These are phyloP conservation scores for Theristicus caerulescens DNA, from an alignment of 2,113 vertebrate species.

Conservation along the genomic window DNA sequence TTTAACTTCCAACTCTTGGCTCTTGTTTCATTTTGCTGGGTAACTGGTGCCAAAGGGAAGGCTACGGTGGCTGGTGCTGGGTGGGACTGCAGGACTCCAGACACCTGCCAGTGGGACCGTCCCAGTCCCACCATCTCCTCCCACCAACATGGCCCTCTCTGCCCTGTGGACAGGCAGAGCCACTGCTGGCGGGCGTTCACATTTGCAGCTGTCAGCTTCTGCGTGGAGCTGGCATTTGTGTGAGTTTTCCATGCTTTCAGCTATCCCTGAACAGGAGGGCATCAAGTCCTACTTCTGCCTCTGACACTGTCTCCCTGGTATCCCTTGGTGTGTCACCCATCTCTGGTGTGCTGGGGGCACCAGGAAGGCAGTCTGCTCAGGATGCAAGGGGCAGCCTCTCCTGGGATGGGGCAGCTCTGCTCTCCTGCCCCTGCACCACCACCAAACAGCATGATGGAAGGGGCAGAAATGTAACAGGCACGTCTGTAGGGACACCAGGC, in stretches of 20 bases:
- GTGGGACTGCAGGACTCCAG: background rate
- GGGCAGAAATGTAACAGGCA: background rate
- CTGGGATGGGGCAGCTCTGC: background rate
- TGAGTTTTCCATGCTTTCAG: background rate
- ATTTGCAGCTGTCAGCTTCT: background rate
- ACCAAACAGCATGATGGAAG: background rate
- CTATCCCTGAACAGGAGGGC: background rate
- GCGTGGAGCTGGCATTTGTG: background rate
- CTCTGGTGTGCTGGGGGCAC: background rate
- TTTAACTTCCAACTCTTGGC: background rate
- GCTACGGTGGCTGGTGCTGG: background rate
- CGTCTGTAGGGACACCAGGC: background rate
- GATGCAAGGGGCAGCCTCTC: background rate
- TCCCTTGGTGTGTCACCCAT: fast-evolving
- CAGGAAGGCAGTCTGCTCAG: background rate
- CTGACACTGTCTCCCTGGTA: background rate
- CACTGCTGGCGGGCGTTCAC: fast-evolving
- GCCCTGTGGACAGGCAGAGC: background rate
- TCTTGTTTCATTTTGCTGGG: background rate
- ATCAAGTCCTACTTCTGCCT: background rate
- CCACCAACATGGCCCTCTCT: background rate
- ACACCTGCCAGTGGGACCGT: fast-evolving
- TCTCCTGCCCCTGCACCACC: background rate
- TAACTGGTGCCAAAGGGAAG: background rate
- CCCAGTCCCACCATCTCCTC: background rate